phyloP scores from a whole-genome alignment of 2,113 vertebrate genomes.

The Pygoscelis antarcticus region DNA sequence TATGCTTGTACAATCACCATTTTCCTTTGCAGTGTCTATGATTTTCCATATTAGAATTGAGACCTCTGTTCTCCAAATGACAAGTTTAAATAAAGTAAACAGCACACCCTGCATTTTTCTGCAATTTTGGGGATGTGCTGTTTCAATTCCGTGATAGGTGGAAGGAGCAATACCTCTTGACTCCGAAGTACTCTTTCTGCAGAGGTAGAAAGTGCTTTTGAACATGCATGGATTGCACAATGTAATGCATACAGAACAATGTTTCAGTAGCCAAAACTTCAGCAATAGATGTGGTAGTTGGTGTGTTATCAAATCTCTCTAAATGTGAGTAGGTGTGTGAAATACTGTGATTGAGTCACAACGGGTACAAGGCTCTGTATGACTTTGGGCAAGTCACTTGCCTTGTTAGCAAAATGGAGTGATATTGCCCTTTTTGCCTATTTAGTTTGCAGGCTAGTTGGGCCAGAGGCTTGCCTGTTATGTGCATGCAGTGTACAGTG shows the following conservation, averaged over 20 bases:
- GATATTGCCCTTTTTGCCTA: background rate
- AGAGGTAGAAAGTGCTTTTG: background rate
- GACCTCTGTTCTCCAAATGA: background rate
- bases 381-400: background rate
- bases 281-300: background rate
- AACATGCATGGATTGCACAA: fast-evolving
- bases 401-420: background rate
- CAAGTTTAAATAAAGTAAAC: background rate
- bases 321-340: fast-evolving
- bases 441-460: background rate
- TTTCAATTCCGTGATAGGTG: background rate
- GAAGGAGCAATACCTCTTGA: background rate
- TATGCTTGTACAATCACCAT: background rate
- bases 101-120: background rate
- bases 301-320: background rate
- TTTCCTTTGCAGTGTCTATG: background rate
- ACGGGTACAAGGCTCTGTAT: background rate
- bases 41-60: background rate
- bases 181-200: background rate
- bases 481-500: fast-evolving
- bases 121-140: background rate
- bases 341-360: background rate
- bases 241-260: fast-evolving
- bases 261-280: background rate
- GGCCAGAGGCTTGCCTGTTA: background rate